Base-by-base conservation (phyloP, 2,888 invertebrate species). In the Cerastis leucographa region DNA sequence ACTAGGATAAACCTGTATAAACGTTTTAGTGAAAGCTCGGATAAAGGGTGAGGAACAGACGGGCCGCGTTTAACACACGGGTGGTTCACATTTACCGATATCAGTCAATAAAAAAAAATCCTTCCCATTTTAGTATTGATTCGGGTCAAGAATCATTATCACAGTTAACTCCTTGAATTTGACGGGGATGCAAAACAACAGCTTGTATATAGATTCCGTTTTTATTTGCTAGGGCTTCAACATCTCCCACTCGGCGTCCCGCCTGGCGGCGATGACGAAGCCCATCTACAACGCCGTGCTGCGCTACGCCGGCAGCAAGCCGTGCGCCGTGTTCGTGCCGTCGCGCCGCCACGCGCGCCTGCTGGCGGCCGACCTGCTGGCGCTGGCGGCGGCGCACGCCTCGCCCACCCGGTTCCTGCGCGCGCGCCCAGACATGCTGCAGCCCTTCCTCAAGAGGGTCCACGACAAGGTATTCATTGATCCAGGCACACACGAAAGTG, bases 251-350 rank as follows among this genome's bases (percentile, higher is more conserved):
- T 99, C 99, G 92, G 99, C 99, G 0, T 99, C 99, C 0, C 97
- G 99, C 19, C 97, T 99, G 49, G 98, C 99, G 0, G 99, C 99
- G 0, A 99, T 99, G 99, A 98, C 99, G 0, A 99, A 99, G 92
- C 99, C 99, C 0, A 98, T 99, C 0, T 99, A 99, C 96, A 99
- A 99, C 94, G 98, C 99, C 0, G 98, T 99, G 56, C 92, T 98
- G 3, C 97, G 99, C 44, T 97, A 99, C 94, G 98, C 99, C 76
- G 98, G 98, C 0, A 97, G 97, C 88, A 98, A 98, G 89, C 99
- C 99, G 0, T 98, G 98, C 2, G 98, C 98, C 14, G 98, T 99
- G 35, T 99, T 99, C 94, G 99, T 99, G 1, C 99, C 99, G 0
- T 98, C 99, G 0, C 97, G 99, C 0, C 98, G 99, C 74, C 99